Percentiles rank a stretch among this genome's conserved stretches.
Evolutionary conservation across 92 coral and sea anemone genomes (phyloP).

Genomic region (Actinostola sp.): DNA sequence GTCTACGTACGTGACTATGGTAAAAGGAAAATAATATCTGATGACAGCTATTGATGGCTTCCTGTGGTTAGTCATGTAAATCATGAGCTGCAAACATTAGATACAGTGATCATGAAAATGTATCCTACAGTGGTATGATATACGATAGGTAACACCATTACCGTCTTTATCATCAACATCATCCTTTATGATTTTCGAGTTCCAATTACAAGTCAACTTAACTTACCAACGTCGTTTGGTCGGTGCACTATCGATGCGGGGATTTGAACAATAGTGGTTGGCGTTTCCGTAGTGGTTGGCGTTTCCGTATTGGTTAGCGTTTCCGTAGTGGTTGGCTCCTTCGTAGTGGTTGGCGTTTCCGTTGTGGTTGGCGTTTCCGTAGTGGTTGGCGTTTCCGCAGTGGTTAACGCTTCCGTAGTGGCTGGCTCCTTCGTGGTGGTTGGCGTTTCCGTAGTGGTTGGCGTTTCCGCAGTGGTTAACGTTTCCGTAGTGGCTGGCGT

Average conservation of each 20-base stretch:
- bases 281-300: background rate
- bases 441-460: slow-evolving; percentile 13
- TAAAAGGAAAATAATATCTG: background rate
- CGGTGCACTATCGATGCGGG: slow-evolving; percentile 1
- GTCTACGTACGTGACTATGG: slow-evolving; percentile 67
- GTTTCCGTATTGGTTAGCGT: background rate
- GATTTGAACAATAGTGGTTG: slow-evolving; percentile 9
- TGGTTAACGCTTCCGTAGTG: slow-evolving; percentile 6
- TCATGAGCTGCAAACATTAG: too few species aligned
- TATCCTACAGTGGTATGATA: too few species aligned
- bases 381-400: background rate
- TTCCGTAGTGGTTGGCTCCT: slow-evolving; percentile 14
- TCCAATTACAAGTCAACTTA: too few species aligned
- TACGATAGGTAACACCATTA: too few species aligned
- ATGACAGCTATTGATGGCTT: background rate
- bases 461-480: background rate
- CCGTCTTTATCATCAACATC: background rate
- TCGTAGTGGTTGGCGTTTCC: slow-evolving; percentile 15
- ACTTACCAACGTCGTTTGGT: background rate
- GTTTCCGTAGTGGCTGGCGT: background rate
- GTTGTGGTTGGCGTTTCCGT: slow-evolving; percentile 13
- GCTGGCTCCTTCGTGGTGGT: slow-evolving; percentile 10
- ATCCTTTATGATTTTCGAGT: too few species aligned
- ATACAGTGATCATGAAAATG: background rate
- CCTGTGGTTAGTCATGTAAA: too few species aligned